Evolutionary conservation across 1,140 invertebrate species (phyloP), one percentile per base, ranked within the genome.

Genomic region (Phthorimaea operculella): DNA sequence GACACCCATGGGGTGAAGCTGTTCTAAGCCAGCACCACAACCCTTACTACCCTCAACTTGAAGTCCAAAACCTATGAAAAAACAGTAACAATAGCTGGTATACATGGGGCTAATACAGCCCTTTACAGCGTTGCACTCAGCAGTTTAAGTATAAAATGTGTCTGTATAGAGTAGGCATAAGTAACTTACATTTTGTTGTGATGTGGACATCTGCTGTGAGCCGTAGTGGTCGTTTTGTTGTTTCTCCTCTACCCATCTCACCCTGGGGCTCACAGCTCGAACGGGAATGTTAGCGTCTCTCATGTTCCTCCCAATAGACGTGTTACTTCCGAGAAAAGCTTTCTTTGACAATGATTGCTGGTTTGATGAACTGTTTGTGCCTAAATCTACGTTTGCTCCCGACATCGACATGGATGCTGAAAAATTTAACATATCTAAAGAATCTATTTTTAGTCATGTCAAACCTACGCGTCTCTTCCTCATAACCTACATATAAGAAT

Each of bases 381-480:
- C 57, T 59, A 71, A 71, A 73, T 85, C 83, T 57, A 78, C 65
- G 58, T 86, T 79, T 63, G 74, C 76, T 63, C 83, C 79, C 68
- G 82, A 76, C 70, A 88, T 86, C 63, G 88, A 87, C 62, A 88
- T 82, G 57, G 85, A 87, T 66, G 85, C 85, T 87, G 64, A 58
- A 80, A 82, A 65, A 36, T 2, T 3, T 1, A n/a, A 5, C 36
- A 39, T 39, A 10, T 39, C 10, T 10, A 39, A 39, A 39, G 10
- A 39, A 39, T 39, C 3, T 39, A 34, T 12, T 12, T 39, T 12
- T 12, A 9, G 10, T n/a, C 36, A 2, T 39, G n/a, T 9, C 8
- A 39, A 12, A 10, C 2, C 36, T 39, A 39, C 8, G n/a, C n/a
- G 8, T 39, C n/a, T 39, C n/a, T 39, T 39, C n/a, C 36, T 12